Evolutionary conservation across 1,140 invertebrate species (phyloP).

Genomic region (Lepidostoma basale): DNA sequence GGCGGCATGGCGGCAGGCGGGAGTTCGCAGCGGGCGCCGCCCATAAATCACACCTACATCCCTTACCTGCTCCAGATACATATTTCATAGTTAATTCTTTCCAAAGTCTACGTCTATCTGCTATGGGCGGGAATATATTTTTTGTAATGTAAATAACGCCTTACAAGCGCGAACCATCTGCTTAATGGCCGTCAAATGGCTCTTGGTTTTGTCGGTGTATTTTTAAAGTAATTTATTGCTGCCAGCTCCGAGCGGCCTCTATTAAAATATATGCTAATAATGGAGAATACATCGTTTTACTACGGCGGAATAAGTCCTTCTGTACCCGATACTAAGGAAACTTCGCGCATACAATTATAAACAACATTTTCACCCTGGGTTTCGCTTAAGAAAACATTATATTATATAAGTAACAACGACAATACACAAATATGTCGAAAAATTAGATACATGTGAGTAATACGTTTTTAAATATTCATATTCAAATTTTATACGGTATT

Average conservation of each 20-base stretch:
- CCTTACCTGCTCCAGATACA: constrained; percentile 46
- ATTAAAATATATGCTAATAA: constrained; percentile 29
- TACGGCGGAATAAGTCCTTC: constrained; percentile 11
- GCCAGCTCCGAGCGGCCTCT: background rate
- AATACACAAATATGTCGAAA: too few species aligned
- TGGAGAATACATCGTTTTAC: constrained; percentile 16
- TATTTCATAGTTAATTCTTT: constrained; percentile 48
- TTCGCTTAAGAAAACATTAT: too few species aligned
- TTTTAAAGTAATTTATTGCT: constrained; percentile 45
- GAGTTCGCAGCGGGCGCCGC: constrained; percentile 43
- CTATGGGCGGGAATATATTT: constrained; percentile 37
- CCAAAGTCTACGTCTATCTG: constrained; percentile 43
- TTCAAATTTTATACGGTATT: too few species aligned
- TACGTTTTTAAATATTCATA: too few species aligned
- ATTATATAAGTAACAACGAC: too few species aligned
- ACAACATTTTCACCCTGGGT: background rate
- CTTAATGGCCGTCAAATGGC: constrained; percentile 47
- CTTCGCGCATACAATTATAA: constrained; percentile 21
- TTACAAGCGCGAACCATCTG: constrained; percentile 45
- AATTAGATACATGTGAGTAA: too few species aligned
- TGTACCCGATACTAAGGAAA: constrained; percentile 1
- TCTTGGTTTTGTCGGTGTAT: constrained; percentile 45
- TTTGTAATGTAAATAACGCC: constrained; percentile 47
- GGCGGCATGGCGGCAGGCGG: background rate
- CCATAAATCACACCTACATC: constrained; percentile 43